These are phyloP conservation scores for Dissostichus mawsoni DNA, from an alignment of 2,113 vertebrate species.

Conservation along the genomic window DNA sequence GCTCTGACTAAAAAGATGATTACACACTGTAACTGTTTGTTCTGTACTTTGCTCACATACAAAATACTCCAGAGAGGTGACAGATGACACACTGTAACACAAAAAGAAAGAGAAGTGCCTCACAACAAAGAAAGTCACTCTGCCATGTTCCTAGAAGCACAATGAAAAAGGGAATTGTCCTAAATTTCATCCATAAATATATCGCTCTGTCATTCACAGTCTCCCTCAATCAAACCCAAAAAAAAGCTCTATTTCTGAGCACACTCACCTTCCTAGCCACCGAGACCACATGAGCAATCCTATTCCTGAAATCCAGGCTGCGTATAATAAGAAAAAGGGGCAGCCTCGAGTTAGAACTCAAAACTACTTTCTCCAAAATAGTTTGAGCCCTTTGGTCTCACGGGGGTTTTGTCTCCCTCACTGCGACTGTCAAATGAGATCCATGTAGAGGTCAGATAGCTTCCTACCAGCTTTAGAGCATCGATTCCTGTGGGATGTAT, in stretches of 20 bases:
- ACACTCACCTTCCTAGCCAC: conserved; percentile 68
- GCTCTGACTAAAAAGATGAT: neutral
- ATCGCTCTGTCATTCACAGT: conserved; percentile 50
- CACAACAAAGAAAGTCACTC: conserved; percentile 11
- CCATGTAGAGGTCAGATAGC: conserved; percentile 65
- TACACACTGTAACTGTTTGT: conserved; percentile 11
- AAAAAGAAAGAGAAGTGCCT: neutral
- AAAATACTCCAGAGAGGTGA: neutral
- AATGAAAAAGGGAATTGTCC: conserved; percentile 68
- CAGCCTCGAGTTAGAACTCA: conserved; percentile 69
- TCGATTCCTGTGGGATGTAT: conserved; percentile 24
- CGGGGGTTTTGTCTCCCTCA: conserved; percentile 58
- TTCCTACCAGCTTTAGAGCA: conserved; percentile 39
- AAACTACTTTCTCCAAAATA: conserved; percentile 66
- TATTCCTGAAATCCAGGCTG: conserved; percentile 81
- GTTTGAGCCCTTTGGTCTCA: conserved; percentile 55
- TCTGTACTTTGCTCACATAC: conserved; percentile 1
- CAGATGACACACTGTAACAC: neutral
- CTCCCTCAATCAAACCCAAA: conserved; percentile 57
- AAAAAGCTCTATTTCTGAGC: conserved; percentile 67
- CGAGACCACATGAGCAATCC: conserved; percentile 70
- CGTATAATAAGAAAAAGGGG: conserved; percentile 73
- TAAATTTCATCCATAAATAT: conserved; percentile 64
- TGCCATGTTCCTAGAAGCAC: conserved; percentile 68
- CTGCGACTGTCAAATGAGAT: conserved; percentile 73